Evolutionary conservation across 2,888 invertebrate species (phyloP).

Genomic region (Orthonychiurus folsomi): DNA sequence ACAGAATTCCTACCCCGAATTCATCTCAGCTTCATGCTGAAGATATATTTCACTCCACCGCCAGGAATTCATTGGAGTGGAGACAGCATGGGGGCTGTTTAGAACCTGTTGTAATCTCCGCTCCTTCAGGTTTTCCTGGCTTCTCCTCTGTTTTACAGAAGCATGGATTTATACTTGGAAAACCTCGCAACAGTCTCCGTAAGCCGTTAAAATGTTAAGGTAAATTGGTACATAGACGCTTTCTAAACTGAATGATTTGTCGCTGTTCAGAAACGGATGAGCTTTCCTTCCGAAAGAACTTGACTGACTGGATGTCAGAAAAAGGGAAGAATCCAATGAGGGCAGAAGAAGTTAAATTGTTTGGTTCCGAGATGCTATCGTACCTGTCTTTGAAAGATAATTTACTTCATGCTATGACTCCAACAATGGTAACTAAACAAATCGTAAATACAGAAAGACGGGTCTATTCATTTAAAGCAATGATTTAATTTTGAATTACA

Average conservation of each 20-base stretch:
- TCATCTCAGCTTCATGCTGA: not conserved
- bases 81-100: not conserved
- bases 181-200: slow-evolving; percentile 25
- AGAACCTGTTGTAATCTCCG: slow-evolving; percentile 18
- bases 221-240: not conserved
- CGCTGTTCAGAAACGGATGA: slow-evolving; percentile 17
- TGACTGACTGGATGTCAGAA: slow-evolving; percentile 23
- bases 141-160: slow-evolving; percentile 22
- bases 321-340: slow-evolving; percentile 15
- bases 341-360: slow-evolving; percentile 20
- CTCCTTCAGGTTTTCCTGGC: slow-evolving; percentile 25
- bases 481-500: no score
- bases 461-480: not conserved
- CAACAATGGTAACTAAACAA: slow-evolving; percentile 19
- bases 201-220: no score
- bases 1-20: not conserved
- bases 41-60: not conserved
- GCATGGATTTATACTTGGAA: slow-evolving; percentile 22
- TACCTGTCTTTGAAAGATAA: slow-evolving; percentile 20
- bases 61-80: not conserved
- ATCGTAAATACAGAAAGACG: not conserved
- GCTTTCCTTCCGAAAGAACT: slow-evolving; percentile 21
- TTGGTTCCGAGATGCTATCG: slow-evolving; percentile 15
- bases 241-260: not conserved
- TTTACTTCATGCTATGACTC: slow-evolving; percentile 20